Conservation (phyloP, 2,797 vertebrate genomes). For the Pseudocheirus occidentalis region DNA sequence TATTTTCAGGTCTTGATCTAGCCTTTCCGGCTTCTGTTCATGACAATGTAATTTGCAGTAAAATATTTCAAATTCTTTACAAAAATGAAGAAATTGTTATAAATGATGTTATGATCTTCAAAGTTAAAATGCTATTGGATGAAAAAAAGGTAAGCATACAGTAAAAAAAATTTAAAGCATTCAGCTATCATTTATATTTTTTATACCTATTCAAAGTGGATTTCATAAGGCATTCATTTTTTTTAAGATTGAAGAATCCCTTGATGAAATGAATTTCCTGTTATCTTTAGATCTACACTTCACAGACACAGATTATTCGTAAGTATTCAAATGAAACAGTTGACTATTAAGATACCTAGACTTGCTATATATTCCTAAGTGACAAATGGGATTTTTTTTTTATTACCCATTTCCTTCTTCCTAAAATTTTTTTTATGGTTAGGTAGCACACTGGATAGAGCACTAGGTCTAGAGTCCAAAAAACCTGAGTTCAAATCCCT, state of each 20-base stretch:
- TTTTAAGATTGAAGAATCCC: conserved; percentile 95
- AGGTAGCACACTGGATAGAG: not conserved
- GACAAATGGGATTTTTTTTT: not conserved
- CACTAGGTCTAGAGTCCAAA: not conserved
- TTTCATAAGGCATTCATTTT: conserved; percentile 72
- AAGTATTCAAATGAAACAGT: conserved; percentile 81
- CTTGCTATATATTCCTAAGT: not conserved
- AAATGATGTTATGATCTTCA: conserved; percentile 97
- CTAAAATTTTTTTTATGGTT: not conserved
- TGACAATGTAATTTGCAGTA: conserved; percentile 95
- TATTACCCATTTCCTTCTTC: conserved; percentile 36
- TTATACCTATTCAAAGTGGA: conserved; percentile 54
- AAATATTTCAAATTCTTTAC: conserved; percentile 99
- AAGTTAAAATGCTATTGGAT: conserved; percentile 98
- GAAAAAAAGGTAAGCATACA: conserved; percentile 91
- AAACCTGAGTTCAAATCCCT: not conserved
- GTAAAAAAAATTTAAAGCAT: conserved; percentile 42
- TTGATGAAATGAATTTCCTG: conserved; percentile 97
- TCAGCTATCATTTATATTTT: conserved; percentile 53
- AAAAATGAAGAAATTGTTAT: conserved; percentile 98
- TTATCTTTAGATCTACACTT: conserved; percentile 96
- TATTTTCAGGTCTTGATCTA: conserved; percentile 90
- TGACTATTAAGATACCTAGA: conserved; percentile 8
- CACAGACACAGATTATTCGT: conserved; percentile 98
- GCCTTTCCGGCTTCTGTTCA: conserved; percentile 96